A percentile compares a stretch with the other conserved stretches of the same genome.
Evolutionary conservation across 2,888 invertebrate genomes (phyloP).

Genomic region (Theretra japonica): DNA sequence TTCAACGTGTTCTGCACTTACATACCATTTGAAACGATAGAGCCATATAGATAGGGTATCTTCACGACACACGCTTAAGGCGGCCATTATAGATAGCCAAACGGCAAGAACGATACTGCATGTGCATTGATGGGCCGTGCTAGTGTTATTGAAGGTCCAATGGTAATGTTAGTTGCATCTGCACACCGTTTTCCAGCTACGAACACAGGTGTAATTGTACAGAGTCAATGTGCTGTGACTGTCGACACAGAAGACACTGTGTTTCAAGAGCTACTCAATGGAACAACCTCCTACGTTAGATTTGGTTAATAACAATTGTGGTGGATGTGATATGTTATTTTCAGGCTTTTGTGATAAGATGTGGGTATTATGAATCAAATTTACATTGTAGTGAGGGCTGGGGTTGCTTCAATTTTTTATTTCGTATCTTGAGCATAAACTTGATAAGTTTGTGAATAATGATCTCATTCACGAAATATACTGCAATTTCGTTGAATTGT

Average conservation of each 20-base stretch:
- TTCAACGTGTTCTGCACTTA: conserved; percentile 23
- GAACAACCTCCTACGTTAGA: conserved; percentile 8
- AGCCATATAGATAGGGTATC: conserved; percentile 67
- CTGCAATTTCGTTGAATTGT: neutral
- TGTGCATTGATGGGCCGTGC: conserved; percentile 65
- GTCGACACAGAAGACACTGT: conserved; percentile 22
- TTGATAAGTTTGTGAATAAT: neutral
- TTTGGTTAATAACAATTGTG: conserved; percentile 23
- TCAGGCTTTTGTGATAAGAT: conserved; percentile 9
- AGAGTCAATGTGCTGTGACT: neutral
- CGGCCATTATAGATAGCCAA: conserved; percentile 66
- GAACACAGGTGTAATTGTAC: conserved; percentile 29
- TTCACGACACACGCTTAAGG: conserved; percentile 56
- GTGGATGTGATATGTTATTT: neutral
- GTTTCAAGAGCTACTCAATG: neutral
- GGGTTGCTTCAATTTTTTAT: neutral
- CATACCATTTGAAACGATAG: conserved; percentile 52
- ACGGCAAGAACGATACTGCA: conserved; percentile 61
- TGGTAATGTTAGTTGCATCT: conserved; percentile 49
- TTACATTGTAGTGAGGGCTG: neutral
- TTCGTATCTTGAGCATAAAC: neutral
- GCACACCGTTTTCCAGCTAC: conserved; percentile 45
- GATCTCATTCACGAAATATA: neutral
- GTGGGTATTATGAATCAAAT: neutral
- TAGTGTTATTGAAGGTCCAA: conserved; percentile 65